phyloP scores from a whole-genome alignment of 2,888 invertebrate genomes.

The Flabesymbios commensalis region DNA sequence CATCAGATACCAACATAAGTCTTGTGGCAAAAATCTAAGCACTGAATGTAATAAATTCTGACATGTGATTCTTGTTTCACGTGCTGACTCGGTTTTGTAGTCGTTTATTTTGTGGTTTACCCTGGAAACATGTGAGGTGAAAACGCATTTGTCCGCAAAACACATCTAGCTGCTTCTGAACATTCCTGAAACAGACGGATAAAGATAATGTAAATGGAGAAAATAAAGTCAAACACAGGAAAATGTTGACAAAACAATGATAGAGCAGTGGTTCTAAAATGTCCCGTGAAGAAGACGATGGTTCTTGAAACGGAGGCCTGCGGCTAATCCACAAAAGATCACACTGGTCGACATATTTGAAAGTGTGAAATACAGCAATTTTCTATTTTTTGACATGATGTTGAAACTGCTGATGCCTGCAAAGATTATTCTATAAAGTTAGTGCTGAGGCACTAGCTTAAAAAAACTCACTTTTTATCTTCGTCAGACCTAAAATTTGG shows the following conservation, averaged over 20 bases:
- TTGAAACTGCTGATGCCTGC: not conserved
- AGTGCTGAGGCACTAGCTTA: too few species aligned
- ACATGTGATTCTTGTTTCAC: too few species aligned
- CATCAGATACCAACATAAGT: too few species aligned
- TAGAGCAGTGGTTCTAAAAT: too few species aligned
- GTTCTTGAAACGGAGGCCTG: too few species aligned
- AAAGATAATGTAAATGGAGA: not conserved
- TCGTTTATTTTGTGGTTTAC: too few species aligned
- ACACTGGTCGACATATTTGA: not conserved
- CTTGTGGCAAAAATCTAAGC: too few species aligned
- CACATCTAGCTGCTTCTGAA: conserved; percentile 52
- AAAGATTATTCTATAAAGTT: not conserved
- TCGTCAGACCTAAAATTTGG: conserved; percentile 37
- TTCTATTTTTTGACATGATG: not conserved
- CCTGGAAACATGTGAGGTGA: conserved; percentile 61
- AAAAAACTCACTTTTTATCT: conserved; percentile 6
- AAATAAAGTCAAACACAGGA: not conserved
- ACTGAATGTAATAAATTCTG: too few species aligned
- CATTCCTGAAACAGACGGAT: conserved; percentile 42
- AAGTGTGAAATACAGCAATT: not conserved
- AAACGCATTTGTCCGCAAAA: conserved; percentile 60
- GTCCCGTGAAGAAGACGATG: too few species aligned
- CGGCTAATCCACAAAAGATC: too few species aligned
- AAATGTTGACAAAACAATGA: not conserved
- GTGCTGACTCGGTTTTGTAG: too few species aligned